phyloP scores from a whole-genome alignment of 2,888 invertebrate species.

The Ochropleura leucogaster region DNA sequence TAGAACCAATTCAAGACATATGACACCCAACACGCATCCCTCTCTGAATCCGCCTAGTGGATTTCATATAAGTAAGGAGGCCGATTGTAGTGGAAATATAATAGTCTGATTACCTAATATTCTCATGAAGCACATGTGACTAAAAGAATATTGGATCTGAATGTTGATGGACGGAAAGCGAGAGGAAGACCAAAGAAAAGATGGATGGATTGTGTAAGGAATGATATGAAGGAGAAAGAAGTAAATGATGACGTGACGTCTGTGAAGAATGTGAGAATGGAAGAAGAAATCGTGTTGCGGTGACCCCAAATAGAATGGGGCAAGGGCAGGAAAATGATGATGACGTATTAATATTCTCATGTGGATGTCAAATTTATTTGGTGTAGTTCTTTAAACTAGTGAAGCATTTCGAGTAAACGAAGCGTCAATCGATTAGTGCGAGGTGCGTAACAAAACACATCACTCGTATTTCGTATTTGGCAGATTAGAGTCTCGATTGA shows the following conservation, averaged over 20 bases:
- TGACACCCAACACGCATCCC: neutral
- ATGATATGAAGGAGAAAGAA: no score
- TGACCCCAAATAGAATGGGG: no score
- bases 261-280: no score
- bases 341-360: neutral
- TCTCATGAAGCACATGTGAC: no score
- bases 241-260: no score
- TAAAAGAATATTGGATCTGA: no score
- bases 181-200: no score
- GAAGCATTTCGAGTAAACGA: constrained; percentile 19
- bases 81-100: neutral
- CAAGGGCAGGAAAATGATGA: no score
- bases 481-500: neutral
- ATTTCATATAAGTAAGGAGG: neutral
- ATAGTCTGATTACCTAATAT: no score
- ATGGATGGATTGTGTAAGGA: no score
- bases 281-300: no score
- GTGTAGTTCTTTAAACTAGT: neutral
- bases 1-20: neutral
- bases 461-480: neutral
- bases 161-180: no score
- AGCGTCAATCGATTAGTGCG: constrained; percentile 18
- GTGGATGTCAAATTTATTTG: neutral
- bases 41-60: neutral
- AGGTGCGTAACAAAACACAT: constrained; percentile 6